Evolutionary conservation across 2,113 vertebrate genomes (phyloP), one percentile per base, ranked within the genome.

Genomic region (Typhlomys cinereus): DNA sequence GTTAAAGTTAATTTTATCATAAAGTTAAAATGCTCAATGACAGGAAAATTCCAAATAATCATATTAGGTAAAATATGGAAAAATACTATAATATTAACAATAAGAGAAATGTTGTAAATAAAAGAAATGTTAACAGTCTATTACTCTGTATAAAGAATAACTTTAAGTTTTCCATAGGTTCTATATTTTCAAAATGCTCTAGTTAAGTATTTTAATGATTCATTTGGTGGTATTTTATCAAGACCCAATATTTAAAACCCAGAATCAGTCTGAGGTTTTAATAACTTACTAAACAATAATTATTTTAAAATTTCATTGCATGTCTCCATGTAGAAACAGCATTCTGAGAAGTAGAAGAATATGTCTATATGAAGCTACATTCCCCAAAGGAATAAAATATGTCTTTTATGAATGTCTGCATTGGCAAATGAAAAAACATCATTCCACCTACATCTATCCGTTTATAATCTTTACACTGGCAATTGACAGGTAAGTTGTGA

Each of bases 1-100:
- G n/a, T n/a, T 85, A 64, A 89, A 62, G 20, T 57, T 62, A 18
- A 88, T 80, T 91, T 91, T 93, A 36, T 62, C 81, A 70, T 66
- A 75, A 85, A 92, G 66, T 73, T 39, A 81, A 88, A 80, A 34
- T 67, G 66, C 8, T 67, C 67, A 71, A 78, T 67, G 31, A 75
- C 14, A 85, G 2, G 23, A 67, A 85, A 92, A 88, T 79, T n/a
- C 80, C 74, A 44, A 71, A 20, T 71, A 91, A 70, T 1, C 62
- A 13, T 80, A 75, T 70, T 70, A 81, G 59, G 12, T 70, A 52
- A 73, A 88, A 79, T 54, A 81, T 44, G 70, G 17, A 84, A 79
- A 57, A n/a, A n/a, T n/a, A n/a, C n/a, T n/a, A n/a, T n/a, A n/a
- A n/a, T n/a, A n/a, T n/a, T n/a, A n/a, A n/a, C n/a, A n/a, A n/a